Percentiles rank a stretch among this genome's conserved stretches.
phyloP scores from a whole-genome alignment of 1,140 invertebrate genomes.

The Calycopis cecrops region DNA sequence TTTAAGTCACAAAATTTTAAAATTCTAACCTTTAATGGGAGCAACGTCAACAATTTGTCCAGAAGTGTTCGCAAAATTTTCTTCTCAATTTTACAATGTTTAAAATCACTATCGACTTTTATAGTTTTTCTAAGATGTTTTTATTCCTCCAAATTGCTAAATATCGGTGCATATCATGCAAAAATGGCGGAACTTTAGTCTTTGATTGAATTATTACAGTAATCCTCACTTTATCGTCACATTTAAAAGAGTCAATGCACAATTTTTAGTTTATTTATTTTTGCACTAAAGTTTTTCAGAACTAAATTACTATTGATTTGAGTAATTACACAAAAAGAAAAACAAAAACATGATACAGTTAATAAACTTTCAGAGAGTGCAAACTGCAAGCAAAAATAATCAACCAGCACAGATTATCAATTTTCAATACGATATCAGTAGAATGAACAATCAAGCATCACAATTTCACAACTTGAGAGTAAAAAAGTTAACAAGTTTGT shows the following conservation, averaged over 20 bases:
- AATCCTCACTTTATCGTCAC: slow-evolving; percentile 4
- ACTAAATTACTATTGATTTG: background rate
- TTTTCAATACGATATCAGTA: too few species aligned
- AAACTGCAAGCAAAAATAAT: too few species aligned
- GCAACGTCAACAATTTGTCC: slow-evolving; percentile 15
- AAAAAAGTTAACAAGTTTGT: too few species aligned
- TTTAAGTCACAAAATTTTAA: background rate
- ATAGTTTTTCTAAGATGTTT: background rate
- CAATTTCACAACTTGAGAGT: too few species aligned
- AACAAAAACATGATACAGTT: slow-evolving; percentile 11
- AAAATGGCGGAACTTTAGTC: slow-evolving; percentile 56
- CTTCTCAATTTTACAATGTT: background rate
- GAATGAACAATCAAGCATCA: too few species aligned
- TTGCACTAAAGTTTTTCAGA: too few species aligned
- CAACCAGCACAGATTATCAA: too few species aligned
- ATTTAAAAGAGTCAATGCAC: background rate
- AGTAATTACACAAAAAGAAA: slow-evolving; percentile 7
- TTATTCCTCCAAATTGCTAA: slow-evolving; percentile 6
- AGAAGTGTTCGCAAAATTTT: background rate
- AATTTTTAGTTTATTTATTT: background rate
- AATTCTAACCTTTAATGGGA: slow-evolving; percentile 21
- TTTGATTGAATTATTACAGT: slow-evolving; percentile 21
- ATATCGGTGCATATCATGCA: slow-evolving; percentile 44
- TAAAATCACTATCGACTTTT: background rate
- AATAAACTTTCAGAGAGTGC: background rate